Base-by-base conservation (phyloP, 2,888 invertebrate species). In the Ophraella communa region DNA sequence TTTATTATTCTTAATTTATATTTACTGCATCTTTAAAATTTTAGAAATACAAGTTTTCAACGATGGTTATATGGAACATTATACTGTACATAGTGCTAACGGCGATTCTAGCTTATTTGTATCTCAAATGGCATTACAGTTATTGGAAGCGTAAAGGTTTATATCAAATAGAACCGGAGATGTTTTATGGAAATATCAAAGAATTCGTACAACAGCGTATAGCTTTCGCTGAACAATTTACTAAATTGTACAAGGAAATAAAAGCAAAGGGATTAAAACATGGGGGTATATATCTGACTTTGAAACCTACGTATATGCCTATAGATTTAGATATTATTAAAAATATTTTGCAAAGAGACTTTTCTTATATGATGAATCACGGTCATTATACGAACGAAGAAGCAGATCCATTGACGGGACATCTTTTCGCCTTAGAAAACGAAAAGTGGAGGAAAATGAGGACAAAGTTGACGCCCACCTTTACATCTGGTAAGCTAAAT, bases 401-500 rank as follows among this genome's bases (percentile, higher is more conserved):
- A 45, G 63, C 51, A 11, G 80, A 80, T 65, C 79, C 80, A 3
- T 53, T 81, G 3, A 69, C 71, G 30, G 77, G 66, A 2, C 74
- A 79, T 61, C 62, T 78, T 4, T 76, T 78, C 60, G 65, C 63
- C 14, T 59, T 78, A 39, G 75, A 76, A 10, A 82, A 78, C 8
- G 72, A 77, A 30, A 77, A 78, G 51, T 84, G 84, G 84, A 82
- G 78, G 66, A 75, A 76, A 21, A 66, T 83, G 30, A 72, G 84
- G 47, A 68, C 77, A 0, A 81, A 83, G 58, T 60, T 84, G 23
- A 80, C 82, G 3, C 73, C 74, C 14, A 68, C 74, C 1, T 72
- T 74, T 49, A 71, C 71, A 8, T 66, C 66, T 11, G 68, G 71
- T 65, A 5, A 42, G 21, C 18, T 4, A 0, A 14, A 30, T 30